phyloP scores from a whole-genome alignment of 1,140 invertebrate species.

The Planococcus citri region DNA sequence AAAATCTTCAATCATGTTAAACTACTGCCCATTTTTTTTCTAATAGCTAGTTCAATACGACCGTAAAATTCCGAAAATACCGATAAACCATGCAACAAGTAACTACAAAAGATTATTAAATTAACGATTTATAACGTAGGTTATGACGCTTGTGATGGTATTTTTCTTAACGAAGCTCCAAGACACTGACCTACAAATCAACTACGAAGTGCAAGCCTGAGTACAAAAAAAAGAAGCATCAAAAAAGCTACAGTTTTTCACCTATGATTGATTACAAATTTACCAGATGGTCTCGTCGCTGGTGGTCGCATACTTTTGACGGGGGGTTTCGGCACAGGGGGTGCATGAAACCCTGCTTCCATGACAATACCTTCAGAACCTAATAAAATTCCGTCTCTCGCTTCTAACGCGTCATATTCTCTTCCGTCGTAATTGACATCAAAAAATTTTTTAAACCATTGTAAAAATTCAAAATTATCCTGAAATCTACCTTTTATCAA shows the following conservation, averaged over 20 bases:
- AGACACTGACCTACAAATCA: not conserved
- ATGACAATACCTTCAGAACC: conserved; percentile 37
- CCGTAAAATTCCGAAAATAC: not conserved
- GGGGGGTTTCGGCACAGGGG: conserved; percentile 26
- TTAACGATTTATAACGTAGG: not conserved
- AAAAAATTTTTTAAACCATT: conserved; percentile 99
- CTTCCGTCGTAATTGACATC: conserved; percentile 97
- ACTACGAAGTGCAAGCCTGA: not conserved
- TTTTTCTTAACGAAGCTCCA: not conserved
- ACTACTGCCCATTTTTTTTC: too few relatives aligned
- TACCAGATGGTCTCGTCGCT: conserved; percentile 25
- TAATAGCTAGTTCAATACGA: too few relatives aligned
- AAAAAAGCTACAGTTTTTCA: not conserved
- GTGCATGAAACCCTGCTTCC: conserved; percentile 27
- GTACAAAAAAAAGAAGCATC: conserved; percentile 1
- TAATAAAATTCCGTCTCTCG: conserved; percentile 59
- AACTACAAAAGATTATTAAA: not conserved
- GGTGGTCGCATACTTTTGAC: conserved; percentile 24
- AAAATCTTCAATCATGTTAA: not conserved
- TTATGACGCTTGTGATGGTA: too few relatives aligned
- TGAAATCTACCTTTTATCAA: conserved; percentile 95
- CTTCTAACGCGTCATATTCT: conserved; percentile 82
- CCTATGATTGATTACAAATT: not conserved
- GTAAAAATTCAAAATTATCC: conserved; percentile 99
- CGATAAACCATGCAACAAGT: not conserved